Evolutionary conservation across 2,888 invertebrate genomes (phyloP).

Genomic region (Parnassius glacialis): DNA sequence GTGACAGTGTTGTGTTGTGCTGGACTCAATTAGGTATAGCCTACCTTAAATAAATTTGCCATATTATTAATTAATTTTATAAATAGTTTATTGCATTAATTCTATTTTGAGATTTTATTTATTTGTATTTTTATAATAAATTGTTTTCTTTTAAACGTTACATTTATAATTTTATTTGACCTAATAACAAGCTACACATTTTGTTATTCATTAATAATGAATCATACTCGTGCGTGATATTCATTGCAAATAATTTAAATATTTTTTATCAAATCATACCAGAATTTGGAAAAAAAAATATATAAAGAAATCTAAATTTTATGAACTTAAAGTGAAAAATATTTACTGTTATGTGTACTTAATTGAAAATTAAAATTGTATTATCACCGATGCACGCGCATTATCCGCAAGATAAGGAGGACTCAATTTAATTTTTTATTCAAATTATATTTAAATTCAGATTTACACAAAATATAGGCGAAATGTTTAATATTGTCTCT

Average conservation of each 20-base stretch:
- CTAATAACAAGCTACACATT: neutral
- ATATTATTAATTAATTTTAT: slow-evolving; percentile 70
- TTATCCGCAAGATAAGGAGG: too few species aligned
- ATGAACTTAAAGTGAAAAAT: too few species aligned
- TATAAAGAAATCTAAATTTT: too few species aligned
- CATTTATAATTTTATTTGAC: slow-evolving; percentile 40
- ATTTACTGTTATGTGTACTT: too few species aligned
- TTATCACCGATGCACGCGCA: too few species aligned
- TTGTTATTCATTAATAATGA: neutral
- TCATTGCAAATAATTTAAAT: too few species aligned
- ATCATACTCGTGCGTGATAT: too few species aligned
- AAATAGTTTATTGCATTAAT: slow-evolving; percentile 56
- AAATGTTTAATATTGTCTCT: too few species aligned
- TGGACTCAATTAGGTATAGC: slow-evolving; percentile 52
- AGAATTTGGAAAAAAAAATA: too few species aligned
- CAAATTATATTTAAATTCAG: neutral
- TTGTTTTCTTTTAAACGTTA: slow-evolving; percentile 61
- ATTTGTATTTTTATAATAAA: slow-evolving; percentile 66
- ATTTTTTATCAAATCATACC: too few species aligned
- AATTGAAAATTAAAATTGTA: too few species aligned
- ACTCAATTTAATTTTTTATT: neutral
- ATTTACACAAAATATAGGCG: too few species aligned
- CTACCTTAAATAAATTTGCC: slow-evolving; percentile 61
- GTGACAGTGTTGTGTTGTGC: slow-evolving; percentile 64
- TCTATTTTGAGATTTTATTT: slow-evolving; percentile 64